Base-by-base conservation (phyloP, 2,888 invertebrate species). In the Carterocephalus palaemon region DNA sequence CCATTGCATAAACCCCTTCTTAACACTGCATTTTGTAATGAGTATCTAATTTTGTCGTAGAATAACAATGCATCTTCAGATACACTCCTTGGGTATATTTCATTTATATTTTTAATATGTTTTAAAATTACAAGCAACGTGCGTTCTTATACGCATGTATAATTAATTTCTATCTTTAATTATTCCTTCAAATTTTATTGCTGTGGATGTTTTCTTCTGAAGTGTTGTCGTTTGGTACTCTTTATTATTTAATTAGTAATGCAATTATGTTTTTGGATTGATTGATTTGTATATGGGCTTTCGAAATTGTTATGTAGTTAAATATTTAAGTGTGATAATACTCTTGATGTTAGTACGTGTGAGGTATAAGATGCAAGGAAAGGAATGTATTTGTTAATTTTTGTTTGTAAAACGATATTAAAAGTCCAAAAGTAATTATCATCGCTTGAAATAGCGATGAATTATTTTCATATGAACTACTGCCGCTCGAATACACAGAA, bases 21-120 rank as follows among this genome's bases (percentile, higher is more conserved):
- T 26, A 36, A 16, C 43, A 43, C 43, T 54, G 43, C 55, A 47
- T 60, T 58, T 54, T 52, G 57, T 55, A 51, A 53, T 59, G 48
- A 46, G 42, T 26, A 42, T 43, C 17, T 23, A 8, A 19, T 19
- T n/a, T n/a, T n/a, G n/a, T n/a, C n/a, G 39, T 39, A 39, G 39
- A 24, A 10, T 42, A 43, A 42, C 15, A 32, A 19, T 34, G 28
- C 26, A 34, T 28, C 42, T 12, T 7, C 4, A 17, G 8, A 28
- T 19, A 13, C 23, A n/a, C n/a, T n/a, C n/a, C n/a, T n/a, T 19
- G 4, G 2, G 7, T 12, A 16, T 29, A 13, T n/a, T n/a, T n/a
- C n/a, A n/a, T n/a, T n/a, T n/a, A n/a, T n/a, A n/a, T n/a, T n/a
- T n/a, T n/a, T n/a, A n/a, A n/a, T n/a, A n/a, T n/a, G n/a, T n/a